A percentile compares a stretch with the other conserved stretches of the same genome.
Evolutionary conservation across 64 coral and sea anemone genomes (phyloP).

Genomic region (Porites lutea): DNA sequence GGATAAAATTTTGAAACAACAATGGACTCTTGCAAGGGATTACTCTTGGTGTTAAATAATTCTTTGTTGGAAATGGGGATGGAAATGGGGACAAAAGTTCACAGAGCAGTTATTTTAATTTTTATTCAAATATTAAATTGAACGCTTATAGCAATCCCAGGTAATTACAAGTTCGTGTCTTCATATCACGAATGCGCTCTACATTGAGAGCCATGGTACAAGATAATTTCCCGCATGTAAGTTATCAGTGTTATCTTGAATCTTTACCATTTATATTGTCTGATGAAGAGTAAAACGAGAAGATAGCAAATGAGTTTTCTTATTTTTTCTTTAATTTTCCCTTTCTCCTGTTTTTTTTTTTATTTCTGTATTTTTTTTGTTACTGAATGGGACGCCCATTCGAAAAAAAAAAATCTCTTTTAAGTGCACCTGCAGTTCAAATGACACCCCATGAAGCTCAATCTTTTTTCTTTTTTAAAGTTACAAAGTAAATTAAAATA

Average conservation of each 20-base stretch:
- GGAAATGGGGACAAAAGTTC: background rate
- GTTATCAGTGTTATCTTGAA: too few relatives aligned
- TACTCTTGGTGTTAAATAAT: background rate
- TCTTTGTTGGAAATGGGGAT: background rate
- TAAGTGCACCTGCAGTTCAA: background rate
- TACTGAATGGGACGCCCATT: background rate
- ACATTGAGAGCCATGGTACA: too few relatives aligned
- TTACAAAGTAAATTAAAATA: slow-evolving; percentile 24
- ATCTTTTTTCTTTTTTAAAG: background rate
- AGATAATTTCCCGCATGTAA: too few relatives aligned
- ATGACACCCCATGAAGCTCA: background rate
- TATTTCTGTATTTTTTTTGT: background rate
- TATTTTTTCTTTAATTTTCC: too few relatives aligned
- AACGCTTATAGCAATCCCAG: too few relatives aligned
- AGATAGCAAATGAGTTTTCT: background rate
- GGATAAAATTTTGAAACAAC: slow-evolving; percentile 7
- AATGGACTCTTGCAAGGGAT: background rate
- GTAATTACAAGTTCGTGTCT: too few relatives aligned
- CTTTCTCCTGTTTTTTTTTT: too few relatives aligned
- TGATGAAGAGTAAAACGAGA: too few relatives aligned
- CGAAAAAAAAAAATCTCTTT: background rate
- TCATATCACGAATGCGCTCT: too few relatives aligned
- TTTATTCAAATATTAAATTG: too few relatives aligned
- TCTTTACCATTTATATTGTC: too few relatives aligned
- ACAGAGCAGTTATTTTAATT: too few relatives aligned